Evolutionary conservation across 2,888 invertebrate species (phyloP), one percentile per base, ranked within the genome.

Genomic region (Caenorhabditis wallacei): DNA sequence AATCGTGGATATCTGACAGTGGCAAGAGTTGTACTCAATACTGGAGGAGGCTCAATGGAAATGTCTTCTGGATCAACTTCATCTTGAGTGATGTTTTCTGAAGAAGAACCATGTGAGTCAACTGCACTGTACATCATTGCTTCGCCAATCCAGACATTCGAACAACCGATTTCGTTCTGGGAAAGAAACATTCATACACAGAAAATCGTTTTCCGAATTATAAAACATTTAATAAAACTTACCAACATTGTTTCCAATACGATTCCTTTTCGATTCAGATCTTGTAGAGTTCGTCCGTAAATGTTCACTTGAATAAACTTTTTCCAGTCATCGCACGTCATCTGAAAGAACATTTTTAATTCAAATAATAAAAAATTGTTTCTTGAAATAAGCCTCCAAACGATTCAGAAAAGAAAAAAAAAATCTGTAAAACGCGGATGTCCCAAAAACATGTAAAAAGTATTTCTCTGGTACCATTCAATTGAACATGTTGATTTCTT

Each of bases 301-400:
- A 69, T 69, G 69, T 69, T 56, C 11, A 69, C 69, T 54, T 69
- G 69, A 43, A 69, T 56, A 56, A 56, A 69, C 46, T 20, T 69
- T n/a, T 43, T 69, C 56, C 69, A 69, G 11, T 64, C 35, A 18
- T 64, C 51, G 35, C 48, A 48, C 2, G 64, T 64, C 64, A 64
- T 64, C 43, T 61, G 24, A n/a, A 61, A 43, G 2, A 43, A 43
- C n/a, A n/a, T 37, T 37, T 37, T n/a, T n/a, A n/a, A n/a, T n/a
- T n/a, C n/a, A n/a, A n/a, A n/a, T n/a, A n/a, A n/a, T n/a, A n/a
- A n/a, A n/a, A n/a, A n/a, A n/a, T n/a, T n/a, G n/a, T n/a, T n/a
- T n/a, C n/a, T n/a, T n/a, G n/a, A n/a, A n/a, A n/a, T n/a, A n/a
- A n/a, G n/a, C n/a, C n/a, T n/a, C n/a, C n/a, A n/a, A n/a, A n/a